Percentiles rank a stretch among this genome's conserved stretches.
Conservation (phyloP, 2,113 vertebrate species). For the Microtus montanus region DNA sequence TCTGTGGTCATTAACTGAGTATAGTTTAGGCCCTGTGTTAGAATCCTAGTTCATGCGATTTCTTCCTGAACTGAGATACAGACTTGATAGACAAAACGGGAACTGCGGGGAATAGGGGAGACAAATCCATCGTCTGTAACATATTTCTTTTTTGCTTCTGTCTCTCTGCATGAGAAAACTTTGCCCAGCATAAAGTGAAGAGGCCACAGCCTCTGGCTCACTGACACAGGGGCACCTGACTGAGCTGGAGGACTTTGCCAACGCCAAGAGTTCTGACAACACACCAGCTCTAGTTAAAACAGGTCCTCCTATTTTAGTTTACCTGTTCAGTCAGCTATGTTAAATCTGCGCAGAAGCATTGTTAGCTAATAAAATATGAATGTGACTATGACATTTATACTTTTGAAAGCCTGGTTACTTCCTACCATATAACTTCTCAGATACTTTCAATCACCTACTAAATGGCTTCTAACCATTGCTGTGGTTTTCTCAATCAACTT, state of each 20-base stretch:
- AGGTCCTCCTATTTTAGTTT: neutral
- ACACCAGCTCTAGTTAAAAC: neutral
- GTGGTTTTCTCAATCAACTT: neutral
- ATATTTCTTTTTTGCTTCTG: neutral
- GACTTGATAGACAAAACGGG: neutral
- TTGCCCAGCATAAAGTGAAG: neutral
- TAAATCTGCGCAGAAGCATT: neutral
- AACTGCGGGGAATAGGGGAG: neutral
- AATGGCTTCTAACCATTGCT: neutral
- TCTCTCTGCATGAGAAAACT: neutral
- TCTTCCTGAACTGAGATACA: neutral
- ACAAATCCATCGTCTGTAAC: neutral
- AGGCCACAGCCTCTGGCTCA: neutral
- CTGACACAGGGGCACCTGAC: neutral
- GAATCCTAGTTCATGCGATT: neutral
- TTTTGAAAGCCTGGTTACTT: neutral
- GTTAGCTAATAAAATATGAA: constrained; percentile 23
- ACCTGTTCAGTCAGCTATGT: neutral
- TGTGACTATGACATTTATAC: neutral
- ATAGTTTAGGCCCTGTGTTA: neutral
- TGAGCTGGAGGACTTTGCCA: neutral
- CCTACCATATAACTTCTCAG: neutral
- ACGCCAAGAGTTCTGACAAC: neutral
- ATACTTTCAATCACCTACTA: neutral
- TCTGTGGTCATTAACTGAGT: neutral